Evolutionary conservation across 1,140 invertebrate species (phyloP).

Genomic region (Condylostylus longicornis): DNA sequence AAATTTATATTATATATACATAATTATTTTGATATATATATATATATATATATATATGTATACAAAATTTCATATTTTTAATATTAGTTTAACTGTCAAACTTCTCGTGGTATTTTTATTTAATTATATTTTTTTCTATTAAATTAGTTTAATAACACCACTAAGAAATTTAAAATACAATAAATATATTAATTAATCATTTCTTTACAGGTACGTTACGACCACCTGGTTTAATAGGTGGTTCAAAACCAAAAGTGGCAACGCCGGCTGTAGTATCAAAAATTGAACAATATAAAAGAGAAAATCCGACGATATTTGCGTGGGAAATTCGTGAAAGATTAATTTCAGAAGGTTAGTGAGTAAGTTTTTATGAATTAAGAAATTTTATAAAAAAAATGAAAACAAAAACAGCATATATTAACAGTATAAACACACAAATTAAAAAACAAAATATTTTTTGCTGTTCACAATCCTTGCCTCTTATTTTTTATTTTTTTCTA

Average conservation of each 20-base stretch:
- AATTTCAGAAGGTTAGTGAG: conserved; percentile 78
- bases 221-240: conserved; percentile 90
- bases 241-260: conserved; percentile 96
- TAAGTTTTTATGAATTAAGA: no score
- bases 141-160: no score
- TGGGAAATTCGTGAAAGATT: conserved; percentile 90
- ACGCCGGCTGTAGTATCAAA: conserved; percentile 90
- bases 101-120: no score
- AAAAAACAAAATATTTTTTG: neutral
- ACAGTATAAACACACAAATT: neutral
- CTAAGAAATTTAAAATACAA: neutral
- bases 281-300: conserved; percentile 90
- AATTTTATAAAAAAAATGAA: no score
- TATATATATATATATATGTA: no score
- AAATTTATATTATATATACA: no score
- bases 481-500: no score
- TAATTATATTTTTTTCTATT: no score
- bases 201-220: conserved; percentile 67
- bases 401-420: neutral
- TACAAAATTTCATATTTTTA: no score
- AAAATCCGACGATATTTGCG: conserved; percentile 96
- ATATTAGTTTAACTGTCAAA: no score
- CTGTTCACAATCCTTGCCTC: no score
- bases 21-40: no score
- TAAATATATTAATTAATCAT: neutral